These are phyloP conservation scores for Drosophila pseudotakahashii DNA, from an alignment of 2,888 invertebrate species.

Conservation along the genomic window DNA sequence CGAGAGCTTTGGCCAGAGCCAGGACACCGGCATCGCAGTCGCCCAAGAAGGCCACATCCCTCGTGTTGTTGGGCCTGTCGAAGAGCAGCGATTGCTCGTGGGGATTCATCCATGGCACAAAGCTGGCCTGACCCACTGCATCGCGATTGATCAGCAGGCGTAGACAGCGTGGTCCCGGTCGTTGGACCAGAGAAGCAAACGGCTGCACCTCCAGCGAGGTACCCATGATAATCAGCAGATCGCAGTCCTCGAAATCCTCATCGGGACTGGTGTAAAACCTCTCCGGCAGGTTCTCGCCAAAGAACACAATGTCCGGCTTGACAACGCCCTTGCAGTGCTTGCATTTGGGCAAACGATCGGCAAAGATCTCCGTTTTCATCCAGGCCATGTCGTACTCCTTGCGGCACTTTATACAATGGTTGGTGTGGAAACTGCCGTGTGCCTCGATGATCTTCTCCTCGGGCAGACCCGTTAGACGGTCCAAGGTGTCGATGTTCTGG, in stretches of 20 bases:
- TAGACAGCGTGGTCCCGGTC: constrained; percentile 90
- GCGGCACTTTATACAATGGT: constrained; percentile 92
- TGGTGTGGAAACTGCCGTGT: constrained; percentile 96
- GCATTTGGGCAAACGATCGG: constrained; percentile 91
- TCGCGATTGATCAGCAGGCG: constrained; percentile 95
- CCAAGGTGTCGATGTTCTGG: constrained; percentile 97
- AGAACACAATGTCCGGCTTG: constrained; percentile 98
- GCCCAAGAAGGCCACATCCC: constrained; percentile 93
- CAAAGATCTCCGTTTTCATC: constrained; percentile 93
- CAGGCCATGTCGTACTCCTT: constrained; percentile 90
- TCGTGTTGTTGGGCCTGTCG: constrained; percentile 86
- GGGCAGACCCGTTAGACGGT: constrained; percentile 93
- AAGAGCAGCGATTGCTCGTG: constrained; percentile 87
- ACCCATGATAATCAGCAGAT: constrained; percentile 96
- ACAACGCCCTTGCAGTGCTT: constrained; percentile 91
- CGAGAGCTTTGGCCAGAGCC: constrained; percentile 90
- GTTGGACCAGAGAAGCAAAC: constrained; percentile 94
- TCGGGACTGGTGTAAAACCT: constrained; percentile 89
- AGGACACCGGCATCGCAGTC: constrained; percentile 93
- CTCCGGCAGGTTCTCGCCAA: constrained; percentile 94
- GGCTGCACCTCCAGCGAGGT: constrained; percentile 97
- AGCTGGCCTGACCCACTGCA: constrained; percentile 87
- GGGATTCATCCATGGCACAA: constrained; percentile 69
- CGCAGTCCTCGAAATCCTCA: constrained; percentile 93
- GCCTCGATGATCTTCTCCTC: constrained; percentile 95